Base-by-base conservation (phyloP, 2,797 vertebrate genomes). In the Ciconia nigra region DNA sequence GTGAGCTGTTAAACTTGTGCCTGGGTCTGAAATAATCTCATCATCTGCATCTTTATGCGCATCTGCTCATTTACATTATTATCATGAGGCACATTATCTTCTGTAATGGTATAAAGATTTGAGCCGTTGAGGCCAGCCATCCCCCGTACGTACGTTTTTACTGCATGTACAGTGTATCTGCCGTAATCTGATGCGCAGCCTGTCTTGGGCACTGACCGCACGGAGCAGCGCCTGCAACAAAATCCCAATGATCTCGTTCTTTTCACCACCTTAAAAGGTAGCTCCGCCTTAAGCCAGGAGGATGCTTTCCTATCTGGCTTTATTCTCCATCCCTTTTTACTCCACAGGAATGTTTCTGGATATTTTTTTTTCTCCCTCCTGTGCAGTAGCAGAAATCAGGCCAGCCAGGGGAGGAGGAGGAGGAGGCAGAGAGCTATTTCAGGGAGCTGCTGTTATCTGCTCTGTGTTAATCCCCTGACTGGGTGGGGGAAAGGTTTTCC, bases 341-440 rank as follows among this genome's bases (percentile, higher is more conserved):
- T 70, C 55, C 67, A 2, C 51, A 8, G 76, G 63, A 72, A 10
- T 47, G 66, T 57, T 95, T 85, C 76, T 80, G 86, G 76, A 6
- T 52, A 2, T 35, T 46, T 85, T 54, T 63, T 85, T 44, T 47
- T 49, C 5, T 11, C 24, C 18, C 17, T 67, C 31, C 41, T 37
- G 70, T 82, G 92, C 59, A 28, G 63, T 41, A 59, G 17, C 59
- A 92, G 94, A 89, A 96, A 95, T 94, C 85, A 90, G 97, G 97
- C 61, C 96, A 91, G 87, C 71, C 65, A 42, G 66, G 73, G 72
- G 90, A 92, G 95, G 66, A 93, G 90, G 83, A 47, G 70, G 94
- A 93, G 90, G 83, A 47, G 70, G 94, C 83, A 74, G 81, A 31
- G 84, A 91, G 94, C 93, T 96, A 96, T 97, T 96, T 95, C 78